Evolutionary conservation across 2,888 invertebrate species (phyloP), one percentile per base, ranked within the genome.

Genomic region (Drosophila buzzatii): DNA sequence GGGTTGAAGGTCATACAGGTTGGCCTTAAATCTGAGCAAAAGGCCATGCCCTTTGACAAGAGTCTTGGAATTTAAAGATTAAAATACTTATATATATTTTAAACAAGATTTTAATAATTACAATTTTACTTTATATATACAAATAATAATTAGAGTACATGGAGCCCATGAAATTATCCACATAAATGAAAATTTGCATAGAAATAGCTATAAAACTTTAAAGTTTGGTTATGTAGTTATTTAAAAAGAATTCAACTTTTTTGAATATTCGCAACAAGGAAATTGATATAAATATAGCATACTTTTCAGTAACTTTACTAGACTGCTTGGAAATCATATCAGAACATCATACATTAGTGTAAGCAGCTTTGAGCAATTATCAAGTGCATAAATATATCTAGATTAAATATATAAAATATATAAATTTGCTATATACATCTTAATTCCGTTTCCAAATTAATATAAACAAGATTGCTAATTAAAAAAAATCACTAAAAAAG

Each of bases 1-100:
- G 73, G 79, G 78, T 67, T 79, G 70, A 79, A 77, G 81, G 79
- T 62, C 79, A 44, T 57, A 20, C 41, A 55, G 61, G 44, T 65
- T 59, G 9, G 14, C 45, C 35, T 59, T 37, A 35, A 39, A 31
- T 60, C 37, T 45, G 53, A 9, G 12, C 18, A 14, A 45, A 45
- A 31, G 9, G 14, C 8, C 37, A 35, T 47, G 37, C 14, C 27
- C 58, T 37, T 14, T 18, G 27, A 27, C 18, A 37, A 60, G 37
- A 57, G 18, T 56, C 65, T 44, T 47, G 65, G 70, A 70, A 79
- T 74, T 70, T 41, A 37, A 56, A 57, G 18, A 39, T 5, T 12
- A 10, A 10, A 16, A 23, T 31, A 68, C 23, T 39, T 16, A 2
- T 39, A 8, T 3, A 18, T 16, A 14, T 14, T 39, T 42, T 18